Evolutionary conservation across 2,797 vertebrate genomes (phyloP).

Genomic region (Paedocypris micromegethes): DNA sequence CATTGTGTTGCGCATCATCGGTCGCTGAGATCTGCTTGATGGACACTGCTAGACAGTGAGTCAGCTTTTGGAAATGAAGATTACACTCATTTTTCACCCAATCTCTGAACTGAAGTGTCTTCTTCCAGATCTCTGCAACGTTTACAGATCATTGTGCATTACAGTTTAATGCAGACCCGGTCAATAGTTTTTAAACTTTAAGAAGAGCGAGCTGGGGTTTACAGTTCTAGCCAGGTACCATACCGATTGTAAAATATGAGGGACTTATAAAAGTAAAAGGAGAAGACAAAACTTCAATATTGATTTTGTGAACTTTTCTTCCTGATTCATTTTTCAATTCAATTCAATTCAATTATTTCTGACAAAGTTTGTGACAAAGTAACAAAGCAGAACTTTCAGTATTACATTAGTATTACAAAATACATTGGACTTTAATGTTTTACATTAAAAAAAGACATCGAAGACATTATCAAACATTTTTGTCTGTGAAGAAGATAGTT

Average conservation of each 20-base stretch:
- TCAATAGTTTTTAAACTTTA: slow-evolving; percentile 4
- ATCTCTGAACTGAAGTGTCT: slow-evolving; percentile 7
- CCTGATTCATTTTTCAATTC: too few species aligned
- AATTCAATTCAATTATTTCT: too few species aligned
- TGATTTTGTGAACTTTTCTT: too few species aligned
- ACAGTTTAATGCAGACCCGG: slow-evolving; percentile 1
- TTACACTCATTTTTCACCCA: not conserved
- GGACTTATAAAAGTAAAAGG: too few species aligned
- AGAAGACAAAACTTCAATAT: too few species aligned
- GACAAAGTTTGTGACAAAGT: too few species aligned
- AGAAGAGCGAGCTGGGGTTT: not conserved
- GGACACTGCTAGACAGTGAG: not conserved
- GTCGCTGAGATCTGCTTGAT: not conserved
- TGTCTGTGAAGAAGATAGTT: too few species aligned
- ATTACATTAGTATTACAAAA: too few species aligned
- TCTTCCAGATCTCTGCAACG: slow-evolving; percentile 16
- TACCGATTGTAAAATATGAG: not conserved
- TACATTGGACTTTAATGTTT: too few species aligned
- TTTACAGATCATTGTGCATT: slow-evolving; percentile 13
- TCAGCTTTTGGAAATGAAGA: not conserved
- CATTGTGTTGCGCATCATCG: not conserved
- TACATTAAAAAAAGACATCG: too few species aligned
- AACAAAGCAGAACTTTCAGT: too few species aligned
- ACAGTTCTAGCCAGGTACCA: not conserved
- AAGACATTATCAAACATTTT: too few species aligned